Conservation (phyloP, 2,797 vertebrate species). For the Distichodus sexfasciatus region DNA sequence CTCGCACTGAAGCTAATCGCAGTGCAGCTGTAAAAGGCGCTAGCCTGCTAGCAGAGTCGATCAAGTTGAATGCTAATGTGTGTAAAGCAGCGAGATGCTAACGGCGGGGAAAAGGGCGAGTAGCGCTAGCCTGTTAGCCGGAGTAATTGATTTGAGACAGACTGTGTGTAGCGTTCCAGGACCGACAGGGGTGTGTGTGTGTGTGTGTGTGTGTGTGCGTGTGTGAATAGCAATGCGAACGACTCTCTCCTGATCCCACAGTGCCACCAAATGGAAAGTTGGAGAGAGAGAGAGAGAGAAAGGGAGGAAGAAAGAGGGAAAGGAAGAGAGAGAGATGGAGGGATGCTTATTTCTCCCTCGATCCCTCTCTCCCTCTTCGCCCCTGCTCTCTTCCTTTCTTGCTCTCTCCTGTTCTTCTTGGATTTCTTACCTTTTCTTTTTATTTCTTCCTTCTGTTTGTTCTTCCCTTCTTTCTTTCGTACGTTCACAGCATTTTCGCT, state of each 20-base stretch:
- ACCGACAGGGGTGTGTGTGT: conserved; percentile 29
- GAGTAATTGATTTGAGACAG: conserved; percentile 37
- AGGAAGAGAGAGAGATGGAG: background rate
- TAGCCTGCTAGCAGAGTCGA: too few species aligned
- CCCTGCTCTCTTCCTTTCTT: background rate
- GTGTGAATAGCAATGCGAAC: background rate
- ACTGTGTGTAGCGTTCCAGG: conserved; percentile 9
- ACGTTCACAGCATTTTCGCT: too few species aligned
- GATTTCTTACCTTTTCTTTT: background rate
- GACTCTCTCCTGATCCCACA: conserved; percentile 47
- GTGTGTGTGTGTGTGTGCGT: conserved; percentile 33
- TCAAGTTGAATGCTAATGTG: too few species aligned
- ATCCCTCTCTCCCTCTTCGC: background rate
- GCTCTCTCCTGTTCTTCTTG: too few species aligned
- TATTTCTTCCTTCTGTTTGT: background rate
- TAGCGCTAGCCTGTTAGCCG: conserved; percentile 29
- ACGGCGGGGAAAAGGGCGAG: conserved; percentile 11
- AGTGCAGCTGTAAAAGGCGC: too few species aligned
- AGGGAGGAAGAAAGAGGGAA: background rate
- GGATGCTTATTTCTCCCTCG: background rate
- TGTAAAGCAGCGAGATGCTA: background rate
- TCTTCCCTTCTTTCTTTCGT: too few species aligned
- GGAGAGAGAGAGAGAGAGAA: background rate
- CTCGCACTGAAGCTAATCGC: too few species aligned
- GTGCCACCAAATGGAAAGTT: conserved; percentile 48